Evolutionary conservation across 2,113 vertebrate species (phyloP).

Genomic region (Sturnira hondurensis): DNA sequence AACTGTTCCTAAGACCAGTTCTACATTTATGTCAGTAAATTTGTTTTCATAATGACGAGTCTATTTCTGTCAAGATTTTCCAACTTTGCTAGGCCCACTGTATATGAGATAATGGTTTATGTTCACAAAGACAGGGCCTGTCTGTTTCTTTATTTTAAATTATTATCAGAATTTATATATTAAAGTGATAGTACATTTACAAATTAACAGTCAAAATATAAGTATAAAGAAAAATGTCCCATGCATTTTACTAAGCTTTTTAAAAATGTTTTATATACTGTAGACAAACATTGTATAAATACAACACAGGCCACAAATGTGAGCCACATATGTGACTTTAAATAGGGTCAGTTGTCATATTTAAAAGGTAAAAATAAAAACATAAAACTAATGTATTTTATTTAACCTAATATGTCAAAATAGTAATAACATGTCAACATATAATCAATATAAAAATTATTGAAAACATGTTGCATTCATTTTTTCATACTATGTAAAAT

Average conservation of each 20-base stretch:
- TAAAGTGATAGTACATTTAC: not conserved
- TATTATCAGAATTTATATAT: not conserved
- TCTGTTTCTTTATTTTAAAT: not conserved
- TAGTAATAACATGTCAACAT: slow-evolving; percentile 1
- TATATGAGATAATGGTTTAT: not conserved
- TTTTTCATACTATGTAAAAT: not conserved
- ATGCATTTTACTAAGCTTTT: not conserved
- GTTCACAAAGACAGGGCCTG: not conserved
- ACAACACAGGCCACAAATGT: not conserved
- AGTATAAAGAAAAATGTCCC: not conserved
- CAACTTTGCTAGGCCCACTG: not conserved
- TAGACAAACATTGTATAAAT: not conserved
- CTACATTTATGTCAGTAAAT: not conserved
- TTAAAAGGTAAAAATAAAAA: not conserved
- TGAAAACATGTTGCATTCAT: not conserved
- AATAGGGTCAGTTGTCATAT: not conserved
- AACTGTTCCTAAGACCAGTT: not conserved
- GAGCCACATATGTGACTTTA: not conserved
- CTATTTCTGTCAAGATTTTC: not conserved
- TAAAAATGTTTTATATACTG: not conserved
- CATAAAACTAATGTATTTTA: not conserved
- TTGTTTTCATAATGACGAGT: not conserved
- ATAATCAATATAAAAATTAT: not conserved
- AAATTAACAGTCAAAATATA: not conserved
- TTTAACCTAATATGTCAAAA: not conserved